Conservation (phyloP, 2,797 vertebrate genomes). For the Sus cebifrons region DNA sequence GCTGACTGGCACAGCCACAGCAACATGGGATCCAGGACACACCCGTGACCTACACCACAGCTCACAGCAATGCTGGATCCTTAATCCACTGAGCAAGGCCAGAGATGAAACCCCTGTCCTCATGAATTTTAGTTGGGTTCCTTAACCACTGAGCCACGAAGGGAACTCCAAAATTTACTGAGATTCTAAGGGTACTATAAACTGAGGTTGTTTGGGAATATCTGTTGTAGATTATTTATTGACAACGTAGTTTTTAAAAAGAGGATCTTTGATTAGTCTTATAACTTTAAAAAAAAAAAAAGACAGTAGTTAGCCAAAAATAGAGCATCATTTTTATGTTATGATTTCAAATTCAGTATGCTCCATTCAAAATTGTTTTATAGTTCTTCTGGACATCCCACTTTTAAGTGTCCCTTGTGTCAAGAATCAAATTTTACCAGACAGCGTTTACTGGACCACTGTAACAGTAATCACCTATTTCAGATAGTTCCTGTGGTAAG, state of each 20-base stretch:
- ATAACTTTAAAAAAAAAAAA: not conserved
- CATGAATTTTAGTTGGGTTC: too few species aligned
- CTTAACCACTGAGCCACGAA: too few species aligned
- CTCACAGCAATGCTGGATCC: too few species aligned
- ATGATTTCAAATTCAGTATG: slow-evolving; percentile 63
- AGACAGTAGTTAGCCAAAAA: not conserved
- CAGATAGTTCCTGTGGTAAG: slow-evolving; percentile 92
- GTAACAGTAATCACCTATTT: slow-evolving; percentile 90
- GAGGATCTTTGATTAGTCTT: slow-evolving; percentile 46
- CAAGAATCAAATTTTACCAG: slow-evolving; percentile 92
- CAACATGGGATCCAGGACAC: too few species aligned
- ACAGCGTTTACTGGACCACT: slow-evolving; percentile 91
- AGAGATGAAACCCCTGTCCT: too few species aligned
- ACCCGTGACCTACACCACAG: too few species aligned
- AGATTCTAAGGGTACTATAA: slow-evolving; percentile 32
- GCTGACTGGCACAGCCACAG: too few species aligned
- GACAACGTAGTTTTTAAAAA: slow-evolving; percentile 25
- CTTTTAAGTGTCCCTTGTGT: slow-evolving; percentile 92
- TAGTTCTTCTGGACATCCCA: slow-evolving; percentile 89
- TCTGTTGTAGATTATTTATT: slow-evolving; percentile 38
- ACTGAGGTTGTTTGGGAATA: slow-evolving; percentile 30
- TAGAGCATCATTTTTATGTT: slow-evolving; percentile 26
- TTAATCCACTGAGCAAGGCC: too few species aligned
- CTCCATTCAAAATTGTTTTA: slow-evolving; percentile 79
- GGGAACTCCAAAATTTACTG: not conserved